phyloP scores from a whole-genome alignment of 1,140 invertebrate species.

The Coenobita brevimanus region DNA sequence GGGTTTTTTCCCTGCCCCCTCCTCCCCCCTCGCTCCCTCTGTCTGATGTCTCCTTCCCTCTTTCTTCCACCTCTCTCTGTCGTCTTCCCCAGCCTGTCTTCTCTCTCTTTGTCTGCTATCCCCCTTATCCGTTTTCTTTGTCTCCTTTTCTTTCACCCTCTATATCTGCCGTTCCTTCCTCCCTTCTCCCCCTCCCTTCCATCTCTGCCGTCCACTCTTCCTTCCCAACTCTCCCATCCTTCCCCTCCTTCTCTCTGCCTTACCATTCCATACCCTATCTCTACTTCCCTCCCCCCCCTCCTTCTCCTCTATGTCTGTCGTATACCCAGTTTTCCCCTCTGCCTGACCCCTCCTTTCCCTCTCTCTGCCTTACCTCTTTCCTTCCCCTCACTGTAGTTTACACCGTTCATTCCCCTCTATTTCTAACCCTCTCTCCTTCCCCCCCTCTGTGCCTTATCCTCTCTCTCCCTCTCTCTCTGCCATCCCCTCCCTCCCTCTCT shows the following conservation, averaged over 20 bases:
- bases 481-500: slow-evolving; percentile 30
- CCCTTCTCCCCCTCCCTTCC: too few species aligned
- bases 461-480: not conserved
- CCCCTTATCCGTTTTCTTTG: too few species aligned
- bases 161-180: too few species aligned
- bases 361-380: not conserved
- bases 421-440: not conserved
- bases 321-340: too few species aligned
- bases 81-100: slow-evolving; percentile 14
- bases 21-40: not conserved
- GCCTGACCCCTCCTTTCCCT: too few species aligned
- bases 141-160: too few species aligned
- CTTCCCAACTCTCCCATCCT: too few species aligned
- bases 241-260: not conserved
- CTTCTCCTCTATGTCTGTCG: too few species aligned
- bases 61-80: not conserved
- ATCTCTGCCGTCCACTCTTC: too few species aligned
- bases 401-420: slow-evolving; percentile 38
- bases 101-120: slow-evolving; percentile 37
- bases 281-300: too few species aligned
- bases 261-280: not conserved
- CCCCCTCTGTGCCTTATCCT: not conserved
- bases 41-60: not conserved
- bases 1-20: not conserved
- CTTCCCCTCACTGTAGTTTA: too few species aligned